A percentile compares a stretch with the other conserved stretches of the same genome.
Conservation (phyloP, 2,113 vertebrate genomes). For the Pachyramphus minor region DNA sequence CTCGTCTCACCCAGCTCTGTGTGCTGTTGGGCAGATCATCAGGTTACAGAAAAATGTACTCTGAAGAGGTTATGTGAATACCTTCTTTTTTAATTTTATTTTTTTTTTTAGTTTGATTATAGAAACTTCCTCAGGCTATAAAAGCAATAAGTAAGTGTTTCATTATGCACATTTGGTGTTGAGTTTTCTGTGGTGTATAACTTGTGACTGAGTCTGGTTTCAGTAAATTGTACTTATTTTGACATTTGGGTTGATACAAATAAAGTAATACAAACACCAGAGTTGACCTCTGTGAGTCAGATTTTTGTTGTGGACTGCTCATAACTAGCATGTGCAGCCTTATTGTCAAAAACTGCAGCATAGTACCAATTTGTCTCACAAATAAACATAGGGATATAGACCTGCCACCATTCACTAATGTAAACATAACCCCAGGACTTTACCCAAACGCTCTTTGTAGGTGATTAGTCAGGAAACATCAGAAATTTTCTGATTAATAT, state of each 20-base stretch:
- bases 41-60: not conserved
- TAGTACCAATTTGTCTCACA: not conserved
- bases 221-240: conserved; percentile 50
- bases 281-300: conserved; percentile 6
- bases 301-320: not conserved
- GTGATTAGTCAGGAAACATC: not conserved
- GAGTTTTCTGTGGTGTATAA: conserved; percentile 28
- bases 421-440: not conserved
- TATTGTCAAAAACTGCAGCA: not conserved
- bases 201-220: conserved; percentile 17
- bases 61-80: not conserved
- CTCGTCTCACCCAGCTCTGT: not conserved
- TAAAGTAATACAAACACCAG: conserved; percentile 15
- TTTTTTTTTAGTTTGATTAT: not conserved
- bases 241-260: conserved; percentile 43
- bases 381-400: not conserved
- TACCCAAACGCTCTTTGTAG: not conserved
- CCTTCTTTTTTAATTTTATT: not conserved
- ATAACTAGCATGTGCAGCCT: not conserved
- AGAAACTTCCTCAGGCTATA: not conserved
- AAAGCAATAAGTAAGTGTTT: not conserved
- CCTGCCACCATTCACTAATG: not conserved
- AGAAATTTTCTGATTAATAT: not conserved
- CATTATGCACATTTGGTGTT: not conserved
- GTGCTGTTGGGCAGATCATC: not conserved